Base-by-base conservation (phyloP, 2,797 vertebrate species). In the Lagodon rhomboides region DNA sequence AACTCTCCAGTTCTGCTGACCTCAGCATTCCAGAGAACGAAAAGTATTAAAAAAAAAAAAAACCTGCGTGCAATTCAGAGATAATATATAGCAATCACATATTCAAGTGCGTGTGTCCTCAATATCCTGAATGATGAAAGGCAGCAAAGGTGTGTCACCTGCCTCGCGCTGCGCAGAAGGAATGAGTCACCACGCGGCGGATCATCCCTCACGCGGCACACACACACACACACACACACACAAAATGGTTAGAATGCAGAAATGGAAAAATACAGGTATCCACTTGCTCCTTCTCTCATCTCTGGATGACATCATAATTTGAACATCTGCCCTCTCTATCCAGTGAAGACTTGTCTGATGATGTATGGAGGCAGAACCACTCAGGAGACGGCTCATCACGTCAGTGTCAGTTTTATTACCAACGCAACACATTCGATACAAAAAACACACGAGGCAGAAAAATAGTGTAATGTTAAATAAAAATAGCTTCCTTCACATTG, bases 401-500 rank as follows among this genome's bases (percentile, higher is more conserved):
- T 77, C 27, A 82, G 53, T 83, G 62, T 53, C 22, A 25, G 18
- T 77, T 93, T 94, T 90, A 92, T 90, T 91, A 85, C 27, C 51
- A 71, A 85, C 47, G 68, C 60, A 85, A 76, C 75, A 80, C 56
- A 88, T 38, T 80, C 58, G 23, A 80, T 81, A 87, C 60, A 86
- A 79, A 79, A 15, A 68, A 80, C 25, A 53, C 23, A 61, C 15
- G 79, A 71, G 25, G 63, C 83, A 89, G 77, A 92, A 93, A 91
- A 90, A 91, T 92, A 92, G 15, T 81, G 46, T 68, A 25, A 64
- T 79, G 71, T 78, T 56, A 62, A 65, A 38, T 65, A 87, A 63
- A 86, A 79, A 81, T 68, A 75, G 44, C 81, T 88, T 89, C 47
- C 54, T 93, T 93, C 92, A 92, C 91, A 91, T 93, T 91, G 44